These are phyloP conservation scores for Micromesistius poutassou DNA, from an alignment of 2,797 vertebrate genomes.

Conservation along the genomic window DNA sequence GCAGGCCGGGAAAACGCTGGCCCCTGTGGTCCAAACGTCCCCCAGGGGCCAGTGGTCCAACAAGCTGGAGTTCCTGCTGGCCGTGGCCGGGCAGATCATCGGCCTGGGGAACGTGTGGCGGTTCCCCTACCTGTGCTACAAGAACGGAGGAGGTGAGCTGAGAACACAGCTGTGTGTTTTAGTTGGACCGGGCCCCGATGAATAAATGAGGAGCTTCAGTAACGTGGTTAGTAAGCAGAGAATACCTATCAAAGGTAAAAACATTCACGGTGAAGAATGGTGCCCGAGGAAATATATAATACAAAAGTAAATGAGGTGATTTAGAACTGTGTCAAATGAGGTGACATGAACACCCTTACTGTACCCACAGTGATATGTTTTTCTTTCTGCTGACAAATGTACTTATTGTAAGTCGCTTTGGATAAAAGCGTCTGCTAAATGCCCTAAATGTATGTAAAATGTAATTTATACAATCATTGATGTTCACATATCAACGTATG, in stretches of 20 bases:
- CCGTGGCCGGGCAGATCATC: conserved; percentile 80
- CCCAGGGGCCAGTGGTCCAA: conserved; percentile 74
- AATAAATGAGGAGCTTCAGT: background rate
- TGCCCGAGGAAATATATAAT: background rate
- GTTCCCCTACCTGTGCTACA: conserved; percentile 81
- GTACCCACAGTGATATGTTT: too few relatives aligned
- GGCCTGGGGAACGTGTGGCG: conserved; percentile 80
- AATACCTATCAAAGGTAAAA: background rate
- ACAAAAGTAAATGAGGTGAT: too few relatives aligned
- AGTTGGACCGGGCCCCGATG: background rate
- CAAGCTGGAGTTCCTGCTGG: conserved; percentile 77
- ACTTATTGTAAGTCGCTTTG: too few relatives aligned
- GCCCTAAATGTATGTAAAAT: too few relatives aligned
- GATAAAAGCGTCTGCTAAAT: too few relatives aligned
- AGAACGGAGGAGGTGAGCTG: conserved; percentile 78
- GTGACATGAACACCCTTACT: too few relatives aligned
- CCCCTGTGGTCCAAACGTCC: conserved; percentile 21
- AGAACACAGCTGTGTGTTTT: background rate
- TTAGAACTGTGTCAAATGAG: too few relatives aligned
- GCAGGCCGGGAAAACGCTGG: conserved; percentile 26
- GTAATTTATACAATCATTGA: too few relatives aligned
- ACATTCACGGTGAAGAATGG: background rate
- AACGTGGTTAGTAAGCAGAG: background rate
- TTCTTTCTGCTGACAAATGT: too few relatives aligned
- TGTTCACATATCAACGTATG: too few relatives aligned